Evolutionary conservation across 2,797 vertebrate genomes (phyloP).

Genomic region (Phrynocephalus forsythii): DNA sequence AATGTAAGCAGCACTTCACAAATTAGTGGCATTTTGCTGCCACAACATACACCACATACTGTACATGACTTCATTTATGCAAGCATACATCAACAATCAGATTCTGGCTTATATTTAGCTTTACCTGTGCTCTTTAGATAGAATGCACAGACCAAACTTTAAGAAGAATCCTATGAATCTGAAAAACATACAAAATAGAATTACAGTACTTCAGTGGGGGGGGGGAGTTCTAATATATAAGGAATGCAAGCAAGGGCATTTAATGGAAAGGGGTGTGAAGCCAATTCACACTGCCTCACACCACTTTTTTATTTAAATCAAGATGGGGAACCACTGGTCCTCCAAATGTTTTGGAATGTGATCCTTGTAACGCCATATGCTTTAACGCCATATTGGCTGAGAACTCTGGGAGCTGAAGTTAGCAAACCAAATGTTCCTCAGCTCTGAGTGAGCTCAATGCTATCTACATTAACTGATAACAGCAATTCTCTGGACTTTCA

Average conservation of each 20-base stretch:
- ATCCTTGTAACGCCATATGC: too few species aligned
- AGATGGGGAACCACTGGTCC: not conserved
- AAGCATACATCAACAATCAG: too few species aligned
- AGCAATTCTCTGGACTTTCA: not conserved
- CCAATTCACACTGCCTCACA: not conserved
- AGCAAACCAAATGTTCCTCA: not conserved
- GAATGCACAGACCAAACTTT: not conserved
- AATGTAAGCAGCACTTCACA: too few species aligned
- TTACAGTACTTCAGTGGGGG: slow-evolving; percentile 26
- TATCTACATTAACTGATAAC: not conserved
- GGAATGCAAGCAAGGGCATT: not conserved
- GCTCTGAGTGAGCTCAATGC: not conserved
- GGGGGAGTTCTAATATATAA: not conserved
- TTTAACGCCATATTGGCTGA: not conserved
- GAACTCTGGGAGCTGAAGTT: not conserved
- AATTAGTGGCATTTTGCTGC: too few species aligned
- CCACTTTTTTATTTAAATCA: not conserved
- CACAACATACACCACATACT: too few species aligned
- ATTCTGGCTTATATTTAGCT: too few species aligned
- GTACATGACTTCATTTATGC: too few species aligned
- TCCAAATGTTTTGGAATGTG: too few species aligned
- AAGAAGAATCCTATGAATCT: slow-evolving; percentile 16
- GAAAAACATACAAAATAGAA: slow-evolving; percentile 1
- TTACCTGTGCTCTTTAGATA: not conserved
- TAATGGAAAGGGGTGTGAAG: not conserved